phyloP scores from a whole-genome alignment of 2,888 invertebrate genomes.

The Nephrotoma guestfalica region DNA sequence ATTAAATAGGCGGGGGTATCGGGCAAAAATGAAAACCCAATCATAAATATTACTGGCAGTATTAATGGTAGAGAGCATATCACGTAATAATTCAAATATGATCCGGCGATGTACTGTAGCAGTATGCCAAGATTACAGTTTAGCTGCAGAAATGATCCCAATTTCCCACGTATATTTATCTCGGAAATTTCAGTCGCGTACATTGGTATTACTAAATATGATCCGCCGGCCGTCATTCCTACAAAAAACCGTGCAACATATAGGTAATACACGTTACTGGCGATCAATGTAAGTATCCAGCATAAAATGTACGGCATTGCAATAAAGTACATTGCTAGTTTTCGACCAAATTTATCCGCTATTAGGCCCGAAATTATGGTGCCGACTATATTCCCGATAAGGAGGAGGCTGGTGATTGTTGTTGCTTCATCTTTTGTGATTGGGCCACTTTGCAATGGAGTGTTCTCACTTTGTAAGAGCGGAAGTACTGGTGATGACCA shows the following conservation, averaged over 20 bases:
- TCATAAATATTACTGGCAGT: conserved; percentile 19
- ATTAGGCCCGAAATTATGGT: conserved; percentile 9
- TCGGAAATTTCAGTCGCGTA: conserved; percentile 10
- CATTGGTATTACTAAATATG: conserved; percentile 8
- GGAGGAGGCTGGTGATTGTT: conserved; percentile 24
- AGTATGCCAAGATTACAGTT: conserved; percentile 23
- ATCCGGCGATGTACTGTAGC: conserved; percentile 18
- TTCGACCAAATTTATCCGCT: conserved; percentile 9
- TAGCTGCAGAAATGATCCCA: conserved; percentile 13
- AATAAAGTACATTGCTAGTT: conserved; percentile 4
- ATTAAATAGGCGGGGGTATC: conserved; percentile 22
- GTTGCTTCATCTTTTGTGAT: conserved; percentile 22
- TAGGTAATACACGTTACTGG: neutral
- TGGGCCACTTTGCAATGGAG: conserved; percentile 23
- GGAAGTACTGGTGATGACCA: conserved; percentile 28
- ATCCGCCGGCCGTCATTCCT: conserved; percentile 8
- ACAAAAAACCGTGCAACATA: conserved; percentile 7
- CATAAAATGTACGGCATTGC: conserved; percentile 9
- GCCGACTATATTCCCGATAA: conserved; percentile 8
- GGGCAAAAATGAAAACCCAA: conserved; percentile 23
- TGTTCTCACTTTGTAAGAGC: conserved; percentile 20
- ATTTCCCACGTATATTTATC: conserved; percentile 6
- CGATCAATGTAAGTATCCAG: neutral
- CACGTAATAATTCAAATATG: conserved; percentile 7
- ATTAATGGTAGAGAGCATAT: conserved; percentile 20